phyloP scores from a whole-genome alignment of 37 sponge, comb jelly and placozoan species.

The Petrosia ficiformis region DNA sequence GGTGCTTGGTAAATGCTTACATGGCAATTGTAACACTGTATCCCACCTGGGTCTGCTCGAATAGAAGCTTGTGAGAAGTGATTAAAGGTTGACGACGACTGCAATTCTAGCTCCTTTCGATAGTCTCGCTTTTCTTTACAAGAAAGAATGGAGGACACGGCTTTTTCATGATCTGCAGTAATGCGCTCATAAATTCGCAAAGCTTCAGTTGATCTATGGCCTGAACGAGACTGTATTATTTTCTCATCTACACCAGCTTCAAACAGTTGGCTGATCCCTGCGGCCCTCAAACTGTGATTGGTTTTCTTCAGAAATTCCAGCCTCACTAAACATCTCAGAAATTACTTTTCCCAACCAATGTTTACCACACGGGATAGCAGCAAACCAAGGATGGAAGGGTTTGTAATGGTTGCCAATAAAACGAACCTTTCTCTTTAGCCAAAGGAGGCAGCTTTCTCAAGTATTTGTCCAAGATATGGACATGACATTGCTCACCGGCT shows the following conservation, averaged over 20 bases:
- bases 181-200: slow-evolving; percentile 15
- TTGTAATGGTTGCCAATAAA: slow-evolving; percentile 14
- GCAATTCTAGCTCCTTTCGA: too few species aligned
- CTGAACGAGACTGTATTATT: slow-evolving; percentile 2
- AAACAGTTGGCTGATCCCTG: slow-evolving; percentile 2
- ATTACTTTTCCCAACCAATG: slow-evolving; percentile 20
- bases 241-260: slow-evolving; percentile 20
- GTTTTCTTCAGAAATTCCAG: slow-evolving; percentile 8
- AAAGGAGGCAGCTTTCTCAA: slow-evolving; percentile 1
- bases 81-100: too few species aligned
- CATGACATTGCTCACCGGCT: slow-evolving; percentile 23
- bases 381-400: too few species aligned
- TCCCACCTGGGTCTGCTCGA: too few species aligned
- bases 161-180: slow-evolving; percentile 2
- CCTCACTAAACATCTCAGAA: slow-evolving; percentile 19
- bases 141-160: not conserved
- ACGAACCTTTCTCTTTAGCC: slow-evolving; percentile 5
- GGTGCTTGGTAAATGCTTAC: too few species aligned
- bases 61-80: too few species aligned
- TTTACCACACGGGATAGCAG: slow-evolving; percentile 12
- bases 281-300: slow-evolving; percentile 1
- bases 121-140: not conserved
- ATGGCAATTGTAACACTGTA: too few species aligned
- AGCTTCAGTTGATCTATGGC: slow-evolving; percentile 5
- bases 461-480: slow-evolving; percentile 13